Conservation (phyloP, 92 coral and sea anemone genomes). For the Palythoa heliodiscus region DNA sequence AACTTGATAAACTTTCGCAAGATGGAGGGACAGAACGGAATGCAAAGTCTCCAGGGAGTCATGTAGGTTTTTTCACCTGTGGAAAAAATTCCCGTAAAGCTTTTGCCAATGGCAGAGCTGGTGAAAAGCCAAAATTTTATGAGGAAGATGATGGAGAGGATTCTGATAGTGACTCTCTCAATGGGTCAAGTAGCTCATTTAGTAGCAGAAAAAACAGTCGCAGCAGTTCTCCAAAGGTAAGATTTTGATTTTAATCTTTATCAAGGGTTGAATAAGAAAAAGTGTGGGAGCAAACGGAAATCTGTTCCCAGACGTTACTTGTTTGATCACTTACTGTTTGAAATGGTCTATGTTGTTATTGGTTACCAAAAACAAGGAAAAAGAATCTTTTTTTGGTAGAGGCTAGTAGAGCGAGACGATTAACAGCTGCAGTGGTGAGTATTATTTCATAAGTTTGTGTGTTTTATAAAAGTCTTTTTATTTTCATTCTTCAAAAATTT, state of each 20-base stretch:
- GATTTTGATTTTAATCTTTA: background rate
- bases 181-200: constrained; percentile 84
- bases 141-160: constrained; percentile 82
- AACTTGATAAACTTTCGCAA: constrained; percentile 86
- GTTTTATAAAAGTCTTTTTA: no score
- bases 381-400: no score
- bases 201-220: constrained; percentile 90
- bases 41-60: constrained; percentile 61
- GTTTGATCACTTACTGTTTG: no score
- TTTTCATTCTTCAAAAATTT: no score
- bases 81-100: constrained; percentile 59
- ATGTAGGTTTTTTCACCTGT: constrained; percentile 49
- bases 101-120: constrained; percentile 59
- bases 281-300: no score
- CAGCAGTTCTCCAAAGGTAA: constrained; percentile 91
- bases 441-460: no score
- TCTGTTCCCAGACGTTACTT: no score
- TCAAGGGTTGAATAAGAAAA: no score
- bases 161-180: constrained; percentile 94
- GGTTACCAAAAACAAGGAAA: no score
- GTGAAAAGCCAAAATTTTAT: constrained; percentile 61
- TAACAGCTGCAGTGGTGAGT: no score
- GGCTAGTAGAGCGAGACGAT: no score
- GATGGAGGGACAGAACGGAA: constrained; percentile 58
- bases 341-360: no score